These are phyloP conservation scores for Cryptotis parvus DNA, from an alignment of 2,113 vertebrate genomes.

Conservation along the genomic window DNA sequence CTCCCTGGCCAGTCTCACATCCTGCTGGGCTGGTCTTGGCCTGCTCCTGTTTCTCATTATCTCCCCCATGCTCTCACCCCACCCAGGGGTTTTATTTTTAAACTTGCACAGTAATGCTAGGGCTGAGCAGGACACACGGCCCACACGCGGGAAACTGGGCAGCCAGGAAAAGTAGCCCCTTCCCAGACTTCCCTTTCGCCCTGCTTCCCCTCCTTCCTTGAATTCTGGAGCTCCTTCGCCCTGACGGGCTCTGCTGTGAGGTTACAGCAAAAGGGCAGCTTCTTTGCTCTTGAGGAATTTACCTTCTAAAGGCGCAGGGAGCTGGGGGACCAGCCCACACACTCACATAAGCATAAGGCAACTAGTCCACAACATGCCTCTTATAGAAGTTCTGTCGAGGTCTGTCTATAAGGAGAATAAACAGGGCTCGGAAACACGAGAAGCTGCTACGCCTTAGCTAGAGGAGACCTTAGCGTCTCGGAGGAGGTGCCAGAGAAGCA, in stretches of 20 bases:
- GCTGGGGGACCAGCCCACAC: background rate
- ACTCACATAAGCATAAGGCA: background rate
- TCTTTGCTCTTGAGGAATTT: background rate
- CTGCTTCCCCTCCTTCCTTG: background rate
- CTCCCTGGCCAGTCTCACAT: constrained; percentile 74
- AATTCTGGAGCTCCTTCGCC: background rate
- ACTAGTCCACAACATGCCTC: background rate
- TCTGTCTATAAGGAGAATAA: background rate
- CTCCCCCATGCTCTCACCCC: constrained; percentile 68
- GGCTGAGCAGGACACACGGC: constrained; percentile 57
- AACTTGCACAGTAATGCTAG: constrained; percentile 63
- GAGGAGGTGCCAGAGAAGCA: background rate
- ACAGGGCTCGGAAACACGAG: background rate
- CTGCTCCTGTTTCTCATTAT: constrained; percentile 71
- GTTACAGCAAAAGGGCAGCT: background rate
- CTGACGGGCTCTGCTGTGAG: background rate
- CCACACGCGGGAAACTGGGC: constrained; percentile 44
- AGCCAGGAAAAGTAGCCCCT: background rate
- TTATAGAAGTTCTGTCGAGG: background rate
- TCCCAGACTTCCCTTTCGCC: background rate
- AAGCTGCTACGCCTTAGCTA: background rate
- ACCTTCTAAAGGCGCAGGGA: background rate
- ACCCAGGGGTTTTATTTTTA: constrained; percentile 74
- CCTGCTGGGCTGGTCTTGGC: constrained; percentile 55
- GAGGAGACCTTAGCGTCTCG: background rate